Evolutionary conservation across 2,113 vertebrate genomes (phyloP).

Genomic region (Bothrops jararaca): DNA sequence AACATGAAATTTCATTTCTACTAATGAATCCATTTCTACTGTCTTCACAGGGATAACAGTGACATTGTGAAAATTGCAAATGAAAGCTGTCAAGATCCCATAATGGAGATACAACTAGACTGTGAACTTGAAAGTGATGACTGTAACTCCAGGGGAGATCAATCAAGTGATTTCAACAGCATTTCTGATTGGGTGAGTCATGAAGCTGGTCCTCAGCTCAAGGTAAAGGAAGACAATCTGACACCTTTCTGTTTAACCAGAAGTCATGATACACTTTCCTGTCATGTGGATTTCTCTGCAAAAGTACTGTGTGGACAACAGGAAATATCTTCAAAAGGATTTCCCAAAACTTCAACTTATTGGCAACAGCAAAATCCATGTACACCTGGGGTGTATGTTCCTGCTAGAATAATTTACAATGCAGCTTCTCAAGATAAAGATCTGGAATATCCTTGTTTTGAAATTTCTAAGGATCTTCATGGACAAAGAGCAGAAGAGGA

Average conservation of each 20-base stretch:
- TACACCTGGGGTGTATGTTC: not conserved
- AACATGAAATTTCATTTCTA: not conserved
- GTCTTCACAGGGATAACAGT: conserved; percentile 30
- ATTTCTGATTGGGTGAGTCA: not conserved
- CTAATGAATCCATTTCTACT: conserved; percentile 4
- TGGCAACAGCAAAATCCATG: conserved; percentile 2
- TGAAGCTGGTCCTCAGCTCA: not conserved
- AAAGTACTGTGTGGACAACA: conserved; percentile 23
- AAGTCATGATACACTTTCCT: not conserved
- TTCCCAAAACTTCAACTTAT: not conserved
- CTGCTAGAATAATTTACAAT: conserved; percentile 9
- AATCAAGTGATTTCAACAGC: conserved; percentile 1
- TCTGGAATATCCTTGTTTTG: conserved; percentile 5
- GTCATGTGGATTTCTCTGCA: conserved; percentile 3
- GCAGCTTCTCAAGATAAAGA: conserved; percentile 11
- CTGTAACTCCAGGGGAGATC: conserved; percentile 1
- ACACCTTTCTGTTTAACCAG: not conserved
- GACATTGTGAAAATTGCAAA: conserved; percentile 17
- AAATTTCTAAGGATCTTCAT: not conserved
- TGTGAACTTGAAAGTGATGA: conserved; percentile 5
- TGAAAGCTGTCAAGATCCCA: not conserved
- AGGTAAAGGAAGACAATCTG: not conserved
- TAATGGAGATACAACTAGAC: conserved; percentile 17
- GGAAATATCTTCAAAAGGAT: conserved; percentile 8
- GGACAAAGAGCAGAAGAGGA: fast-evolving